Conservation (phyloP, 2,113 vertebrate genomes). For the Erythrocercus mccallii region DNA sequence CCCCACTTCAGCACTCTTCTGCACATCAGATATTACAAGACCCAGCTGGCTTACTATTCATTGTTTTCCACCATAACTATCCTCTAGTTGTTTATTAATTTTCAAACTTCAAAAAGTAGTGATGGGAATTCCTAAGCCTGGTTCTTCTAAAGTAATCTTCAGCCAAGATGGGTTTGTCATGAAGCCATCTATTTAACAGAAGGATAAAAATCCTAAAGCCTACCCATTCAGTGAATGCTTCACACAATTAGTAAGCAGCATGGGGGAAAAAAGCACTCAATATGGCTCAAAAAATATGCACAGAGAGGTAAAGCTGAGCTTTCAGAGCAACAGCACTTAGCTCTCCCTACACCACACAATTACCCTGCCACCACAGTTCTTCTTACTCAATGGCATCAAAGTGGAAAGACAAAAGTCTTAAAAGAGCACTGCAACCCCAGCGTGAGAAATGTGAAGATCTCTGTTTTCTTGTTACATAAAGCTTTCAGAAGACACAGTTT, state of each 20-base stretch:
- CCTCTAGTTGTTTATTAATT: not conserved
- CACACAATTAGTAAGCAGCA: not conserved
- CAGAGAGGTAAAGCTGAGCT: not conserved
- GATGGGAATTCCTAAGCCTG: not conserved
- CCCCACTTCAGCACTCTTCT: not conserved
- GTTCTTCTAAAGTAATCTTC: not conserved
- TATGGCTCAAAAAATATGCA: not conserved
- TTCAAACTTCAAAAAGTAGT: not conserved
- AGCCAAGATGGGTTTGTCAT: not conserved
- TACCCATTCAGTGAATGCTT: not conserved
- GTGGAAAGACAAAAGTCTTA: not conserved
- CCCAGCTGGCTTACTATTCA: not conserved
- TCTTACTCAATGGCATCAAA: not conserved
- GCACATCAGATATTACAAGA: not conserved
- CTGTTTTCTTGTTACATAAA: not conserved
- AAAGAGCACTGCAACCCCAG: not conserved
- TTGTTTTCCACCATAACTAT: not conserved
- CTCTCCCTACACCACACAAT: not conserved
- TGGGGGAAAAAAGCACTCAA: fast-evolving
- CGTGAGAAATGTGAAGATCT: fast-evolving
- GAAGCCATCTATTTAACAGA: not conserved
- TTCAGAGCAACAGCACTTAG: not conserved
- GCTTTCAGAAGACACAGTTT: not conserved
- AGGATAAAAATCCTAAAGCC: not conserved
- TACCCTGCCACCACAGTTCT: not conserved